Percentiles rank a stretch among this genome's conserved stretches.
These are phyloP conservation scores for Pelagia noctiluca DNA, from an alignment of 30 jellyfish, hydroid and myxozoan species.

Conservation along the genomic window DNA sequence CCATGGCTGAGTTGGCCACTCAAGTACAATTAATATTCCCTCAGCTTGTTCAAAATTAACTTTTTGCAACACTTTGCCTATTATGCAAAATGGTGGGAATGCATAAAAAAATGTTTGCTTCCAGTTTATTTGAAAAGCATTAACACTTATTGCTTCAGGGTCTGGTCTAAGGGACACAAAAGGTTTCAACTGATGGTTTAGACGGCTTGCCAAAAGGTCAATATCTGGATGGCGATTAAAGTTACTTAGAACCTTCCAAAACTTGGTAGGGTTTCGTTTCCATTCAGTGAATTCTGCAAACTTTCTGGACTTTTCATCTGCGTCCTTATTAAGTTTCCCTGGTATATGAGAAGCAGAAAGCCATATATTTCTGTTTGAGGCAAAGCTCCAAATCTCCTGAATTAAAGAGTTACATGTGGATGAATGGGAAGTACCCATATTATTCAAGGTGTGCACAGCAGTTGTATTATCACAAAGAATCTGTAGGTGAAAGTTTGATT, in stretches of 20 bases:
- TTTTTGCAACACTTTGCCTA: conserved; percentile 8
- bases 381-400: conserved; percentile 38
- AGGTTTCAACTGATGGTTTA: conserved; percentile 31
- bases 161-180: conserved; percentile 45
- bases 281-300: conserved; percentile 11
- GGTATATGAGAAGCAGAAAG: conserved; percentile 52
- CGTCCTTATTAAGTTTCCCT: conserved; percentile 23
- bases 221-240: neutral
- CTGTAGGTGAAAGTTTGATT: neutral
- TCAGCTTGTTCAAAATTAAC: neutral
- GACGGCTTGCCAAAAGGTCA: conserved; percentile 43
- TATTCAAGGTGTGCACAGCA: conserved; percentile 36
- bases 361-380: conserved; percentile 11
- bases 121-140: conserved; percentile 35
- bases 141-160: conserved; percentile 30
- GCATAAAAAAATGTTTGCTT: conserved; percentile 1
- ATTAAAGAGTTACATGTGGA: neutral
- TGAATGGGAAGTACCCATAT: conserved; percentile 62
- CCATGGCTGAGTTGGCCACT: conserved; percentile 37
- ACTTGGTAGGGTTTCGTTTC: neutral
- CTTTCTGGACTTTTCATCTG: conserved; percentile 49
- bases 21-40: conserved; percentile 8
- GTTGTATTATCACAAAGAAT: conserved; percentile 38
- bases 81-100: conserved; percentile 9
- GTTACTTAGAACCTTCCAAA: neutral